Percentiles rank a stretch among this genome's conserved stretches.
phyloP scores from a whole-genome alignment of 2,888 invertebrate genomes.

The Elegia similella region DNA sequence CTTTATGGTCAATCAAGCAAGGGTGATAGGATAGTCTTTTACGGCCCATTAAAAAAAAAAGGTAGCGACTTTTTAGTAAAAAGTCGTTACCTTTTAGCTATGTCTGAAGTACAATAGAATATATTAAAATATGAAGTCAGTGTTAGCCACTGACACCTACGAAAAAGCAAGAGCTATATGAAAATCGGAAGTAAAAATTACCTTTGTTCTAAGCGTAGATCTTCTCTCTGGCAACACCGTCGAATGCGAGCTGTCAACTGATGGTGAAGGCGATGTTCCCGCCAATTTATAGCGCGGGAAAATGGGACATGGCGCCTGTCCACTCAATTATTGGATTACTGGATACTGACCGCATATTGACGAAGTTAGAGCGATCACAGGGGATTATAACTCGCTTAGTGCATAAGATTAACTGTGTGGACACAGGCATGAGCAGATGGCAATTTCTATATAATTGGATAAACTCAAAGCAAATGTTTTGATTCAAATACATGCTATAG shows the following conservation, averaged over 20 bases:
- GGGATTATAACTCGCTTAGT: slow-evolving; percentile 71
- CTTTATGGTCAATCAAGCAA: too few species aligned
- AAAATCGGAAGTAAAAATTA: slow-evolving; percentile 25
- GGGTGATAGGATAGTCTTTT: too few species aligned
- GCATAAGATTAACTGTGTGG: slow-evolving; percentile 43
- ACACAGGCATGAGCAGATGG: slow-evolving; percentile 7
- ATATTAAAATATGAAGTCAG: too few species aligned
- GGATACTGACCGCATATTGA: slow-evolving; percentile 68
- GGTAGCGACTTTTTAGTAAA: too few species aligned
- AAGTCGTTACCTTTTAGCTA: too few species aligned
- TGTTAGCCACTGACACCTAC: too few species aligned
- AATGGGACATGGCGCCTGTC: slow-evolving; percentile 41
- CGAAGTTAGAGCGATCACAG: slow-evolving; percentile 41
- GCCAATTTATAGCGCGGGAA: slow-evolving; percentile 59
- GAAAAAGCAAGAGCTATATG: too few species aligned
- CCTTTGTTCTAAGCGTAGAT: slow-evolving; percentile 33
- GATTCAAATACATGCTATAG: too few species aligned
- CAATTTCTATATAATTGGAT: too few species aligned
- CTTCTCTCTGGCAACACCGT: slow-evolving; percentile 51
- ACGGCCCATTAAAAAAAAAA: too few species aligned
- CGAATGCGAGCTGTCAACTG: slow-evolving; percentile 54
- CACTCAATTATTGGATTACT: slow-evolving; percentile 73
- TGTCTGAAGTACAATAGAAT: too few species aligned
- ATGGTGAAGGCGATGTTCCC: slow-evolving; percentile 45
- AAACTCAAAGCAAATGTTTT: too few species aligned